Base-by-base conservation (phyloP, 2,888 invertebrate species). In the Lithophane leautieri region DNA sequence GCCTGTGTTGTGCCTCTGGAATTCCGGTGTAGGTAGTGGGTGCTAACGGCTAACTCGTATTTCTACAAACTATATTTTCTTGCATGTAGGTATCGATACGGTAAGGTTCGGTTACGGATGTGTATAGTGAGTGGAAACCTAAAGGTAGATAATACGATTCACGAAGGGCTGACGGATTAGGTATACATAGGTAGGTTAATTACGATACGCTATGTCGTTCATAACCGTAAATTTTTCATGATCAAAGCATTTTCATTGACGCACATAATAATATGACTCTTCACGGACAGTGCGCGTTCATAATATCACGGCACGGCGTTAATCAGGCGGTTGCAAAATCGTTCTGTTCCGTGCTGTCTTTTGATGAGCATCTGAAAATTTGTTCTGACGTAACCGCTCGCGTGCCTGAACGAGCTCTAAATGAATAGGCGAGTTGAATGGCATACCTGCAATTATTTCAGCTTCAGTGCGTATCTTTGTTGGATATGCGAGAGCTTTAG, bases 381-480 rank as follows among this genome's bases (percentile, higher is more conserved):
- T 3, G n/a, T 34, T n/a, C 28, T 12, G 62, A 63, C 25, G n/a
- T n/a, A n/a, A 6, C 16, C 3, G 60, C 12, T 22, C n/a, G 11
- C 7, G 8, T 40, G 25, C 40, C 50, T 2, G 22, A 50, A 19
- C 50, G 50, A 50, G 19, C 50, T 2, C 19, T 71, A n/a, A 44
- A n/a, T 44, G 28, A 44, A 34, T 44, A 61, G 11, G 1, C 4
- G 19, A 74, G 22, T 1, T 44, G 47, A 74, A 50, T 1, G 68
- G 14, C 12, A 28, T 78, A 95, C 96, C 96, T 88, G 93, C 88
- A 74, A 93, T 87, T 56, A 96, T 94, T 92, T 96, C 96, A 22
- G 94, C 90, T 86, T 95, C 96, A 14, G 92, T 93, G 75, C 93
- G 88, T 65, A 89, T 89, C 83, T 91, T 92, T 81, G 86, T 90